Conservation (phyloP, 2,888 invertebrate genomes). For the Spodoptera exigua region DNA sequence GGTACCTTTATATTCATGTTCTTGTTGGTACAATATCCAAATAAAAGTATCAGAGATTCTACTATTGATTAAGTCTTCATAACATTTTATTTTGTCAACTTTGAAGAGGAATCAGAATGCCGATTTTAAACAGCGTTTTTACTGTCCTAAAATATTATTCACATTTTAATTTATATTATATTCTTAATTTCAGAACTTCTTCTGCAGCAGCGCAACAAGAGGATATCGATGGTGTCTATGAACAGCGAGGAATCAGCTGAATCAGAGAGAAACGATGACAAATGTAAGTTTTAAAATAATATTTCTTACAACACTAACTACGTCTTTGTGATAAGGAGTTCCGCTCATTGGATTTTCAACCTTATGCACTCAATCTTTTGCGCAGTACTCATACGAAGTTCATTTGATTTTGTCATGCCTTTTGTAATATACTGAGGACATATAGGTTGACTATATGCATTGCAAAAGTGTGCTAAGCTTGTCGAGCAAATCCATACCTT, state of each 20-base stretch:
- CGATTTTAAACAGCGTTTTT: too few species aligned
- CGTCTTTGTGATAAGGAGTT: slow-evolving; percentile 30
- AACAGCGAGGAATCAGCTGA: slow-evolving; percentile 80
- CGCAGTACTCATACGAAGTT: too few species aligned
- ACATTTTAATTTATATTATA: too few species aligned
- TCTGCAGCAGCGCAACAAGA: slow-evolving; percentile 81
- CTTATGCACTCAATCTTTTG: slow-evolving; percentile 6
- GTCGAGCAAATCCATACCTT: slow-evolving; percentile 9
- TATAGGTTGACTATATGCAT: slow-evolving; percentile 8
- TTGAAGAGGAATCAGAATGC: too few species aligned
- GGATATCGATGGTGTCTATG: slow-evolving; percentile 83
- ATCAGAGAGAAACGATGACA: slow-evolving; percentile 81
- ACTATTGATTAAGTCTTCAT: too few species aligned
- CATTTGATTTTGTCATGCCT: slow-evolving; percentile 11
- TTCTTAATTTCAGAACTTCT: slow-evolving; percentile 79
- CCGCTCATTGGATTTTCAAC: slow-evolving; percentile 12
- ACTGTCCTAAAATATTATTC: too few species aligned
- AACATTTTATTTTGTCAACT: too few species aligned
- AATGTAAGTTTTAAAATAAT: slow-evolving; percentile 73
- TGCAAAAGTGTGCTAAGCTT: slow-evolving; percentile 23
- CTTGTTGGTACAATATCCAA: too few species aligned
- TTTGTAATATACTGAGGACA: slow-evolving; percentile 2
- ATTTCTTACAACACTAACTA: slow-evolving; percentile 1
- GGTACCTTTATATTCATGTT: too few species aligned
- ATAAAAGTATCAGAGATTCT: too few species aligned